phyloP scores from a whole-genome alignment of 2,888 invertebrate species.

The Drosophila aldrichi region DNA sequence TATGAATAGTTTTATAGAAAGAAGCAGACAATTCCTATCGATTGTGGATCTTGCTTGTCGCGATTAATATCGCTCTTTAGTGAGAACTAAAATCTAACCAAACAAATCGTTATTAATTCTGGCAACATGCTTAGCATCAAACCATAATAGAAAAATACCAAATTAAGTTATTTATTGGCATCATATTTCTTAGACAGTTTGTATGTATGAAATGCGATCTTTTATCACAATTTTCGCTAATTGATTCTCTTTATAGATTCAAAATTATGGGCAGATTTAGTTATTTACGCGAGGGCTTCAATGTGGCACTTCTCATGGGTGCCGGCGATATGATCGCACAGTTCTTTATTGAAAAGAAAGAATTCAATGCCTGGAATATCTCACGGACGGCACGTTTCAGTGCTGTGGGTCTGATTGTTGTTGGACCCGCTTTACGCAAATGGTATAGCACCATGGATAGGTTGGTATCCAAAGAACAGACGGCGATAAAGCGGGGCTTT shows the following conservation, averaged over 20 bases:
- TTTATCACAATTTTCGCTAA: not conserved
- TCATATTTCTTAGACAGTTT: not conserved
- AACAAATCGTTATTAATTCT: not conserved
- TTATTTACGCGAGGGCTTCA: conserved; percentile 52
- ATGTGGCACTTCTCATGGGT: conserved; percentile 78
- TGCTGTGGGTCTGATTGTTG: conserved; percentile 71
- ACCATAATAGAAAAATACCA: not conserved
- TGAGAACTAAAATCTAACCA: not conserved
- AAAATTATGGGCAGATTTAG: conserved; percentile 70
- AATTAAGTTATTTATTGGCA: not conserved
- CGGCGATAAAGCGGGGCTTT: conserved; percentile 59
- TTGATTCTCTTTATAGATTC: not conserved
- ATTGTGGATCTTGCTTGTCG: not conserved
- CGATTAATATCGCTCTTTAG: not conserved
- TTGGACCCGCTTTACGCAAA: conserved; percentile 73
- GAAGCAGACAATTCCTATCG: not conserved
- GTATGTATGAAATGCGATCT: not conserved
- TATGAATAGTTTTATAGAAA: not conserved
- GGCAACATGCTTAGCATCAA: not conserved
- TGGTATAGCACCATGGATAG: conserved; percentile 77
- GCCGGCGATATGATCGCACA: conserved; percentile 81
- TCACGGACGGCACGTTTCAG: conserved; percentile 72
- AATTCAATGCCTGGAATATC: conserved; percentile 59
- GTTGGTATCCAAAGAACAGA: conserved; percentile 56
- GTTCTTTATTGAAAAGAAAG: conserved; percentile 58